Conservation (phyloP, 2,113 vertebrate species). For the Oreocharis arfaki region DNA sequence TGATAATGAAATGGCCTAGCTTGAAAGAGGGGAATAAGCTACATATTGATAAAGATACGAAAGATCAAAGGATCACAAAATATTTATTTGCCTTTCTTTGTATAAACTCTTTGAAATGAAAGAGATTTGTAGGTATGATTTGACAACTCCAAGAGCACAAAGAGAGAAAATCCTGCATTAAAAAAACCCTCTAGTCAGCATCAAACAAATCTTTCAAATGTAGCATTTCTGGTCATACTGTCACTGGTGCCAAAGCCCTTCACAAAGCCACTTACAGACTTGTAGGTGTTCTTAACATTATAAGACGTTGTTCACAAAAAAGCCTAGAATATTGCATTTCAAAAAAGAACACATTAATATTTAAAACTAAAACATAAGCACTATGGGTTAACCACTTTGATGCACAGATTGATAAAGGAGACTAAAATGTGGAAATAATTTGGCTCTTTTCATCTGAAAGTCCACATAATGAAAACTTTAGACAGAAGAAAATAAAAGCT, state of each 20-base stretch:
- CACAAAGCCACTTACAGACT: background rate
- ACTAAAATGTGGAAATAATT: background rate
- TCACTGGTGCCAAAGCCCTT: background rate
- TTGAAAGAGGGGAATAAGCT: background rate
- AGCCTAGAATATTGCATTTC: background rate
- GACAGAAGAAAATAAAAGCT: background rate
- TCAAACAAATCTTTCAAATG: background rate
- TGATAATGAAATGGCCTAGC: background rate
- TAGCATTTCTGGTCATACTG: background rate
- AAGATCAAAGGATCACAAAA: background rate
- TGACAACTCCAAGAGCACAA: background rate
- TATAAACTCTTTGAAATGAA: background rate
- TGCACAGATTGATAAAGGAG: background rate
- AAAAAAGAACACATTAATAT: background rate
- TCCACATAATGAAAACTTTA: background rate
- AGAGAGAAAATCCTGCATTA: background rate
- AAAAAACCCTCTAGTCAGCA: background rate
- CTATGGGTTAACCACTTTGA: background rate
- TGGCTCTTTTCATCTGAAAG: background rate
- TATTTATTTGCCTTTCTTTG: background rate
- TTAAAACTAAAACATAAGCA: background rate
- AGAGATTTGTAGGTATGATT: background rate
- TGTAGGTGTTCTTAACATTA: background rate
- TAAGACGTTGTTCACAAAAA: background rate
- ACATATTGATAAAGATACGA: background rate